These are phyloP conservation scores for Corvus moneduloides DNA, from an alignment of 2,113 vertebrate species.

Conservation along the genomic window DNA sequence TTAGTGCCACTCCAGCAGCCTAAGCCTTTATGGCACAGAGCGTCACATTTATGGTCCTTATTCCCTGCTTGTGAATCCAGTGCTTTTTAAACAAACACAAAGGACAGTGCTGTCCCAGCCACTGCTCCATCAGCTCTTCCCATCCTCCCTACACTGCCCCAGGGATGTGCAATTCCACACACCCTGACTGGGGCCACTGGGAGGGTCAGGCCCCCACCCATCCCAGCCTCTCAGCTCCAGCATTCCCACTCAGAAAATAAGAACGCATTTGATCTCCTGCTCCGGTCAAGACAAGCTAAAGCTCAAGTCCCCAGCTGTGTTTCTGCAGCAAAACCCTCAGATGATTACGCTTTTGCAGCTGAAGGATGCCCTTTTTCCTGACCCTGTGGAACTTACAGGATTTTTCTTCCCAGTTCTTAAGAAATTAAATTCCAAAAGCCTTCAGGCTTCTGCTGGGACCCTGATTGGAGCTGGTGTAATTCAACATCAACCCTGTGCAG, in stretches of 20 bases:
- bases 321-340: not conserved
- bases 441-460: not conserved
- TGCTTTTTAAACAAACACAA: not conserved
- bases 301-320: not conserved
- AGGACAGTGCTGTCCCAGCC: not conserved
- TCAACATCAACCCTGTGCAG: rapidly evolving
- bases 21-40: not conserved
- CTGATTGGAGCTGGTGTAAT: not conserved
- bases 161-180: not conserved
- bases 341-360: not conserved
- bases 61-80: not conserved
- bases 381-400: not conserved
- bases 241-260: not conserved
- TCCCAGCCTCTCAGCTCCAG: not conserved
- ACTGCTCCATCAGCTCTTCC: not conserved
- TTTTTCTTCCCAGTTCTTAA: not conserved
- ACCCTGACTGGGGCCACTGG: no score
- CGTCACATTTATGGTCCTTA: not conserved
- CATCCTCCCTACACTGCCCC: not conserved
- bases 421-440: not conserved
- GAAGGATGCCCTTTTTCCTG: not conserved
- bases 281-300: not conserved
- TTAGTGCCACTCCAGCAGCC: not conserved
- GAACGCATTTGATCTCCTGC: not conserved
- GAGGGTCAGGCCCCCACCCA: not conserved